Evolutionary conservation across 2,888 invertebrate species (phyloP).

Genomic region (Meandrusa payeni): DNA sequence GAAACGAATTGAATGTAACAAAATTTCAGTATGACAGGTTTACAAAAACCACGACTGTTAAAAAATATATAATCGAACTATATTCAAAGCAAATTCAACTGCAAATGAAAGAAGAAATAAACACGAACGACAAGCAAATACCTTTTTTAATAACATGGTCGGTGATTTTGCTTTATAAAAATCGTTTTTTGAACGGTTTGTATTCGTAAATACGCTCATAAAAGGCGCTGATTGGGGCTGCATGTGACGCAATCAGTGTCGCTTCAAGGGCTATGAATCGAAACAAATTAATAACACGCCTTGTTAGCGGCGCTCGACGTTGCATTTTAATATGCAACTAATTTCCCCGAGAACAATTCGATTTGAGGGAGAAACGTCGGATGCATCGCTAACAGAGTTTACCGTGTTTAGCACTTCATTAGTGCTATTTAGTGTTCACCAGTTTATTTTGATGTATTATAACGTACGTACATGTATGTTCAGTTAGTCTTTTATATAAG

Average conservation of each 20-base stretch:
- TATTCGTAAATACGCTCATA: constrained; percentile 15
- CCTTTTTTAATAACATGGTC: constrained; percentile 8
- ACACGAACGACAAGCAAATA: not conserved
- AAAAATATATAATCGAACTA: too few relatives aligned
- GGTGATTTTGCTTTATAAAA: constrained; percentile 12
- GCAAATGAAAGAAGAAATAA: constrained; percentile 5
- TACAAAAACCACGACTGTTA: too few relatives aligned
- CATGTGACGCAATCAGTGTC: constrained; percentile 37
- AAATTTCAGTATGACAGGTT: too few relatives aligned
- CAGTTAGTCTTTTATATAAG: too few relatives aligned
- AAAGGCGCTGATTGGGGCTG: constrained; percentile 37
- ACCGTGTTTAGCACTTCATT: not conserved
- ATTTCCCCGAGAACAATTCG: constrained; percentile 28
- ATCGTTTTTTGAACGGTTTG: constrained; percentile 13
- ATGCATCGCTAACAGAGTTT: not conserved
- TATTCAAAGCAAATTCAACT: too few relatives aligned
- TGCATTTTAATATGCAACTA: constrained; percentile 20
- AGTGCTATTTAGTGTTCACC: not conserved
- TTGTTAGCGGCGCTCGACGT: constrained; percentile 27
- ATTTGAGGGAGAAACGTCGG: not conserved
- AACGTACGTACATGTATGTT: too few relatives aligned
- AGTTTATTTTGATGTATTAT: not conserved
- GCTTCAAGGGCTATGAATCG: constrained; percentile 37
- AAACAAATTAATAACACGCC: constrained; percentile 36
- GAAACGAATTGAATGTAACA: too few relatives aligned